These are phyloP conservation scores for Characodon lateralis DNA, from an alignment of 2,797 vertebrate genomes.

Conservation along the genomic window DNA sequence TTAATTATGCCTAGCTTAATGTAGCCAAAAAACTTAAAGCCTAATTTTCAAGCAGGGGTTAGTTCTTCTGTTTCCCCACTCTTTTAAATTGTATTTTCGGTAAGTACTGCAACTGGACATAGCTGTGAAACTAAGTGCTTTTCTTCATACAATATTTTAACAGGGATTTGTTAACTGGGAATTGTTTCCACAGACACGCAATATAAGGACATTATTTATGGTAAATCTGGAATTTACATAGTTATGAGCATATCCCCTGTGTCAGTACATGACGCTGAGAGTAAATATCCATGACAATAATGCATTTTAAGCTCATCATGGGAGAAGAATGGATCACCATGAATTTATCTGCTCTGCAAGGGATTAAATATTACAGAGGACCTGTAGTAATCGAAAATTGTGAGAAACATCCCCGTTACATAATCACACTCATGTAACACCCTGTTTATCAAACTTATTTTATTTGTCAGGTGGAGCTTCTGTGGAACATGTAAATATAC, in stretches of 20 bases:
- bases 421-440: slow-evolving; percentile 41
- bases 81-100: neutral
- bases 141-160: neutral
- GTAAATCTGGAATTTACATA: neutral
- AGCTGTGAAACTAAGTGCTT: neutral
- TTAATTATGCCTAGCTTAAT: too few species aligned
- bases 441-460: slow-evolving; percentile 36
- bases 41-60: neutral
- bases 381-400: slow-evolving; percentile 27
- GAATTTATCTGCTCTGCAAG: slow-evolving; percentile 9
- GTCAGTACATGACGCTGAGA: neutral
- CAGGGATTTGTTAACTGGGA: too few species aligned
- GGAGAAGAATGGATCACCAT: neutral
- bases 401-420: slow-evolving; percentile 19
- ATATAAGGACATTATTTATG: neutral
- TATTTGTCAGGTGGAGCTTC: slow-evolving; percentile 18
- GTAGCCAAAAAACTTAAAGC: neutral
- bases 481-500: slow-evolving; percentile 19
- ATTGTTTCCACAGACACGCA: neutral
- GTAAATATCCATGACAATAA: neutral
- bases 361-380: slow-evolving; percentile 18
- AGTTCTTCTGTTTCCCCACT: neutral
- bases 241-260: neutral
- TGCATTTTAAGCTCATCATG: neutral
- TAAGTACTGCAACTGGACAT: neutral